Base-by-base conservation (phyloP, 2,113 vertebrate species). In the Hippocampus mohnikei region DNA sequence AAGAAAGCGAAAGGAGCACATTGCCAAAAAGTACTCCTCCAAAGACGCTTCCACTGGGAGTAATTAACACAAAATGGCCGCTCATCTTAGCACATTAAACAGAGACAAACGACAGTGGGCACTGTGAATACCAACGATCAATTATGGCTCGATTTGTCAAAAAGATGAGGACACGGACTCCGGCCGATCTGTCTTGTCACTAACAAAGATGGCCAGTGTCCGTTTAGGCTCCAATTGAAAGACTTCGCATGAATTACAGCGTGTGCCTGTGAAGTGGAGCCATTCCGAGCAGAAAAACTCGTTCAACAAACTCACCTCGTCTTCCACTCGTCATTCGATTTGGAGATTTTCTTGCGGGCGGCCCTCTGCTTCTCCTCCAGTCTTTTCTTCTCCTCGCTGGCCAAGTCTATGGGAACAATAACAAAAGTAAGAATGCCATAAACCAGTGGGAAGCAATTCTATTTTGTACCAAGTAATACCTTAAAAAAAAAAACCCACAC, bases 301-400 rank as follows among this genome's bases (percentile, higher is more conserved):
- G 27, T n/a, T 20, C 18, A 23, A n/a, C 29, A 2, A n/a, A 42
- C 92, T 11, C 21, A 98, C 97, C 93, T 98, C 0, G 91, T 94
- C 86, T 95, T 96, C 94, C 94, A 96, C 58, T 97, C 95, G 55
- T 96, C 95, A 33, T 97, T 95, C 0, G 93, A 91, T 81, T 95
- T 97, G 0, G 94, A 93, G 55, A 95, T 94, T 66, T 91, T 96
- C 81, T 98, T 98, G 66, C 96, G 96, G 40, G 95, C 93, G 0
- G 95, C 93, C 91, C 97, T 94, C 86, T 99, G 97, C 71, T 99
- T 99, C 75, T 99, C 97, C 84, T 99, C 97, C 33, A 99, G 88
- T 65, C 97, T 92, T 83, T 98, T 99, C 87, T 99, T 99, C 88
- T 99, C 96, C 86, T 97, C 96, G 77, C 97, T 98, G 68, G 97